Base-by-base conservation (phyloP, 2,888 invertebrate genomes). In the Drosophila borborema region DNA sequence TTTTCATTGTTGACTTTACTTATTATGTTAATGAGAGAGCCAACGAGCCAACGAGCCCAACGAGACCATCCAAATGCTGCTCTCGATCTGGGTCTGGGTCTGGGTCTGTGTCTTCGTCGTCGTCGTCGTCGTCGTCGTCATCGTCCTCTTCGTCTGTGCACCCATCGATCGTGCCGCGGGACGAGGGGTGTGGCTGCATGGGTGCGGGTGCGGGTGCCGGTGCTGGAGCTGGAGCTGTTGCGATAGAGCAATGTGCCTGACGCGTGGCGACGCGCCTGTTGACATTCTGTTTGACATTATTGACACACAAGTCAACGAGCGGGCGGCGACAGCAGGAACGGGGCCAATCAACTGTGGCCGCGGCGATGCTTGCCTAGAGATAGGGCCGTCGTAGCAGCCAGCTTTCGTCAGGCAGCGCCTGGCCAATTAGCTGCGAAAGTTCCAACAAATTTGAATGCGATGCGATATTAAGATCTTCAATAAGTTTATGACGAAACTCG, bases 1-100 rank as follows among this genome's bases (percentile, higher is more conserved):
- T 86, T 86, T 86, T 80, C 90, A 86, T 89, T 86, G 85, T 86
- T 86, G 85, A 86, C 87, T 89, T 89, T 89, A 86, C 85, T 89
- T 89, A 89, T 86, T 86, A 85, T 89, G 85, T 87, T 86, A 86
- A 86, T 86, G 89, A 89, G 85, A 80, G 85, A 80, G 84, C 56
- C 69, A 49, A 31, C 49, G 31, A 28, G 46, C 65, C 65, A 54
- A 40, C 40, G 60, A 28, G 28, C 28, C 28, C 28, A 28, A 28
- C 28, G 28, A 28, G 28, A 53, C 59, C 45, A 51, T 49, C 51
- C 41, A 49, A 68, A 62, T 12, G 56, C 41, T 46, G 56, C 55
- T 61, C 65, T 68, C 43, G 77, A 77, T 71, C 73, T 51, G 56
- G 55, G 51, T 48, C 61, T 75, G 58, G 34, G 60, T 38, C 56